A percentile compares a stretch with the other conserved stretches of the same genome.
These are phyloP conservation scores for Zaprionus davidi DNA, from an alignment of 1,140 invertebrate genomes.

Conservation along the genomic window DNA sequence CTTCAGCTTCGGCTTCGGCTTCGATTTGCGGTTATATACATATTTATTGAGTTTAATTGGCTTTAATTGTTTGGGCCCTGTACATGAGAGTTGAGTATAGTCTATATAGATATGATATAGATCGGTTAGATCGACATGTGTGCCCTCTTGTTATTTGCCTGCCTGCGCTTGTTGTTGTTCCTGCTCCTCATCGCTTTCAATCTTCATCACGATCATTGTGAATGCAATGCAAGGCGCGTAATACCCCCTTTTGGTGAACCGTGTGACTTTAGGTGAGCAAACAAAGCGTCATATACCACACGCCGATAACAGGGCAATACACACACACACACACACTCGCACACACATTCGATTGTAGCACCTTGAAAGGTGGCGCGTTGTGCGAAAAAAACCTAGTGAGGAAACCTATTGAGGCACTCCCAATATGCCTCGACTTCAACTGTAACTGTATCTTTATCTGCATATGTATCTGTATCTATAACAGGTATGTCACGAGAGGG, in stretches of 20 bases:
- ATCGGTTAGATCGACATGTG: background rate
- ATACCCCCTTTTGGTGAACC: slow-evolving; percentile 35
- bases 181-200: slow-evolving; percentile 6
- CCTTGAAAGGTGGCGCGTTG: slow-evolving; percentile 47
- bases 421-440: background rate
- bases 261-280: slow-evolving; percentile 51
- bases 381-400: slow-evolving; percentile 16
- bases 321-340: background rate
- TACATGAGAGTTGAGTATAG: background rate
- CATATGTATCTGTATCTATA: slow-evolving; percentile 3
- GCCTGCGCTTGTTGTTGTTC: background rate
- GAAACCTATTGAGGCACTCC: slow-evolving; percentile 18
- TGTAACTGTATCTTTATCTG: slow-evolving; percentile 8
- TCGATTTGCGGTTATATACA: background rate
- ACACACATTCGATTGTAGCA: slow-evolving; percentile 50
- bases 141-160: background rate
- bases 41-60: slow-evolving; percentile 79
- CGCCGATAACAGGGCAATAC: slow-evolving; percentile 34
- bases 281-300: slow-evolving; percentile 44
- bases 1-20: slow-evolving; percentile 3
- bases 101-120: background rate
- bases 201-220: slow-evolving; percentile 39
- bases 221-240: slow-evolving; percentile 30
- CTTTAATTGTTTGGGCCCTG: slow-evolving; percentile 59
- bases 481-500: background rate